These are phyloP conservation scores for Amblyjoppa proteus DNA, from an alignment of 2,888 invertebrate species.

Conservation along the genomic window DNA sequence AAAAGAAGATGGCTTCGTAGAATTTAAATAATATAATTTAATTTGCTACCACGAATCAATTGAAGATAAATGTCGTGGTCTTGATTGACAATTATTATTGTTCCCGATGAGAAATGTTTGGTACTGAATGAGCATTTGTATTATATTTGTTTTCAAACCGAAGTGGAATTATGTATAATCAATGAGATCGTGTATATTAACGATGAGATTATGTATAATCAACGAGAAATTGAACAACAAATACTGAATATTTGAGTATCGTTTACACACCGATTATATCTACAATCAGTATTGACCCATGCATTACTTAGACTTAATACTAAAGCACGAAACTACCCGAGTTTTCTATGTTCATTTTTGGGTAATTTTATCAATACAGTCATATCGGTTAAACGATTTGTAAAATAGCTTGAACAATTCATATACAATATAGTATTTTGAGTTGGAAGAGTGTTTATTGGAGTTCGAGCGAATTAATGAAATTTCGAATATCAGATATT, in stretches of 20 bases:
- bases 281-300: background rate
- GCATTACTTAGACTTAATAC: background rate
- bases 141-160: background rate
- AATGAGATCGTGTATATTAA: no score
- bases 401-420: background rate
- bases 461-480: background rate
- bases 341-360: background rate
- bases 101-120: background rate
- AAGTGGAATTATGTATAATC: no score
- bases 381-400: background rate
- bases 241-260: constrained; percentile 38
- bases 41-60: background rate
- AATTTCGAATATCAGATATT: constrained; percentile 15
- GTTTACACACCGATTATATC: constrained; percentile 4
- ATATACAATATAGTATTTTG: constrained; percentile 1
- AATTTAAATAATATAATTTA: background rate
- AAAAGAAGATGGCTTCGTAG: background rate
- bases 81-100: background rate
- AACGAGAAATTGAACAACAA: constrained; percentile 13
- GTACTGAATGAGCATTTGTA: background rate
- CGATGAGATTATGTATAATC: no score
- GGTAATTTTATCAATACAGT: background rate
- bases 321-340: background rate
- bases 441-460: constrained; percentile 4
- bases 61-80: background rate